Percentiles rank a stretch among this genome's conserved stretches.
Conservation (phyloP, 2,888 invertebrate species). For the Stramonita haemastoma region DNA sequence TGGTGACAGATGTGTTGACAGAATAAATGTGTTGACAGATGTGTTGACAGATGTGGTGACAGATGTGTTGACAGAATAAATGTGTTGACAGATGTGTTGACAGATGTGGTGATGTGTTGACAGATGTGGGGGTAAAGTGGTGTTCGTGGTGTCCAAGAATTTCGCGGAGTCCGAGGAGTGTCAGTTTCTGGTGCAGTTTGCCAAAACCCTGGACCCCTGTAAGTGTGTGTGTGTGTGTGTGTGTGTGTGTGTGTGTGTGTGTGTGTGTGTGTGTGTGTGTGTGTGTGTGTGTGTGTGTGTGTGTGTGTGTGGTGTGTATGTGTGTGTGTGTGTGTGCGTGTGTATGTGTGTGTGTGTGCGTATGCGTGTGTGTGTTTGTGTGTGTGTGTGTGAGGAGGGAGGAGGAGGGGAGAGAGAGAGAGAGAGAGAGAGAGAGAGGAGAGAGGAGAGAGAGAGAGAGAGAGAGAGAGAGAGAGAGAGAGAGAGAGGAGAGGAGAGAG, state of each 20-base stretch:
- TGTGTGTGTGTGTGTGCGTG: not conserved
- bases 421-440: too few relatives aligned
- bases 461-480: too few relatives aligned
- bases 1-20: too few relatives aligned
- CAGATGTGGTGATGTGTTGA: not conserved
- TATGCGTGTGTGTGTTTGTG: not conserved
- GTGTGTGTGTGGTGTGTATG: not conserved
- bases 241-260: not conserved
- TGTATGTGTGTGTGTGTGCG: not conserved
- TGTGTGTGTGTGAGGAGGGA: not conserved
- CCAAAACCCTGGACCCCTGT: slow-evolving; percentile 39
- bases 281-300: not conserved
- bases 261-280: not conserved
- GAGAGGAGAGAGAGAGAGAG: too few relatives aligned
- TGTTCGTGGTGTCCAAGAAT: slow-evolving; percentile 35
- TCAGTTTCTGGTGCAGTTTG: slow-evolving; percentile 39
- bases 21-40: too few relatives aligned
- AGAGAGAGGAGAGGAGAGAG: too few relatives aligned
- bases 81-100: too few relatives aligned
- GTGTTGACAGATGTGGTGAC: too few relatives aligned
- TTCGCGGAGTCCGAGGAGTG: slow-evolving; percentile 34
- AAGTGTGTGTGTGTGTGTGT: slow-evolving; percentile 23
- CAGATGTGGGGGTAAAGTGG: slow-evolving; percentile 36
- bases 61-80: too few relatives aligned
- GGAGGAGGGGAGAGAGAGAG: too few relatives aligned